Base-by-base conservation (phyloP, 2,797 vertebrate genomes). In the Cuniculus paca region DNA sequence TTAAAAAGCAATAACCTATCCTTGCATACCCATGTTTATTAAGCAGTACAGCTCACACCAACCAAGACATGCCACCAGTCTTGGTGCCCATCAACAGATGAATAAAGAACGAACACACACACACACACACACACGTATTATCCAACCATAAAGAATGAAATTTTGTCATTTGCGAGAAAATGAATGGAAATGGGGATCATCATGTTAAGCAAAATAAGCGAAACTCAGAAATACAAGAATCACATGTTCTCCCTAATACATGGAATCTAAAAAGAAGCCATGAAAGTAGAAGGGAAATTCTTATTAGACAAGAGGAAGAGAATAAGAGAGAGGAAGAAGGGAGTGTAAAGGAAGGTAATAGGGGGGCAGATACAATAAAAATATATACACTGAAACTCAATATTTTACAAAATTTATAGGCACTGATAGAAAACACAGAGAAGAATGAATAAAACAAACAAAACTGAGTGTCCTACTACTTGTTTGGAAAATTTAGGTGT, bases 401-500 rank as follows among this genome's bases (percentile, higher is more conserved):
- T 11, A n/a, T 20, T 50, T 52, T 34, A 78, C 1, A 78, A 52
- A 78, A 52, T n/a, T 11, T 52, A 50, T 34, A 78, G 75, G 19
- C 8, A 52, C 31, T 2, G 28, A 50, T 28, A 74, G 14, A 50
- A 78, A 78, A 78, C 50, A 20, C 8, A 50, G 48, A 52, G 7
- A 78, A 78, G 31, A 52, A 39, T 26, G 11, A 22, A 39, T n/a
- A 52, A 79, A n/a, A 36, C 22, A 26, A 24, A 74, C 26, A 52
- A n/a, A 78, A 81, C 58, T 28, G 13, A 60, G 31, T 50, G 84
- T n/a, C 14, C 52, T 17, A 78, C 2, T 83, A 56, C 36, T 70
- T 90, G 48, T 77, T 75, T 79, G 90, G 11, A 52, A 75, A 91
- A 82, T 90, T 42, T 42, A 68, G 45, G 74, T 75, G 52, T 91